Evolutionary conservation across 2,797 vertebrate genomes (phyloP), one percentile per base, ranked within the genome.

Genomic region (Aplochiton taeniatus): DNA sequence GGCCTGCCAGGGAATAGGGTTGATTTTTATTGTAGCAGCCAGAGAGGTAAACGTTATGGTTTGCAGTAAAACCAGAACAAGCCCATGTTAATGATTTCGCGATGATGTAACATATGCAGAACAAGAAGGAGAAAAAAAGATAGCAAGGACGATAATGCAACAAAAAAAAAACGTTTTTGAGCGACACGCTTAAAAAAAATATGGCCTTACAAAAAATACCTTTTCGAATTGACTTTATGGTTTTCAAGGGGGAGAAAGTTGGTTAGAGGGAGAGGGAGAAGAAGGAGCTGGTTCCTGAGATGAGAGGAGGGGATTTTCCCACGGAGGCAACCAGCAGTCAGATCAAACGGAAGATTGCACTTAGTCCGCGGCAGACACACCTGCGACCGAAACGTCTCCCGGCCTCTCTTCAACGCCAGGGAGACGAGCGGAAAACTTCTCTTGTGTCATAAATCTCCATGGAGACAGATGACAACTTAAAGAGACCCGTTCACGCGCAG

Each of bases 291-390:
- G 76, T 79, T 80, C 65, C 66, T 76, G 31, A 31, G 70, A 83
- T 84, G 83, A 41, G 77, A 86, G 88, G 83, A 80, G 77, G 88
- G 88, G 88, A 81, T 75, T 87, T 88, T 87, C 85, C 88, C 78
- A 82, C 64, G 41, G 0, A 19, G 42, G 17, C 31, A 52, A 68
- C 54, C 69, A 70, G 68, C 62, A 63, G 56, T 76, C 59, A 72
- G 47, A 53, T 73, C 57, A 52, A 60, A 69, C 48, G 13, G 63
- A 9, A 0, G 52, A 17, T 60, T 17, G 12, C 49, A 1, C 49
- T 51, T 9, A 11, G 11, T 49, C 47, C 60, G 46, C 65, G 55
- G 2, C 20, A 50, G 48, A 12, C 73, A 78, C 83, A 87, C 80
- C 78, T 82, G 79, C 0, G 6, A 61, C 68, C 69, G 58, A 58